These are phyloP conservation scores for Cottoperca gobio DNA, from an alignment of 2,797 vertebrate genomes.

Conservation along the genomic window DNA sequence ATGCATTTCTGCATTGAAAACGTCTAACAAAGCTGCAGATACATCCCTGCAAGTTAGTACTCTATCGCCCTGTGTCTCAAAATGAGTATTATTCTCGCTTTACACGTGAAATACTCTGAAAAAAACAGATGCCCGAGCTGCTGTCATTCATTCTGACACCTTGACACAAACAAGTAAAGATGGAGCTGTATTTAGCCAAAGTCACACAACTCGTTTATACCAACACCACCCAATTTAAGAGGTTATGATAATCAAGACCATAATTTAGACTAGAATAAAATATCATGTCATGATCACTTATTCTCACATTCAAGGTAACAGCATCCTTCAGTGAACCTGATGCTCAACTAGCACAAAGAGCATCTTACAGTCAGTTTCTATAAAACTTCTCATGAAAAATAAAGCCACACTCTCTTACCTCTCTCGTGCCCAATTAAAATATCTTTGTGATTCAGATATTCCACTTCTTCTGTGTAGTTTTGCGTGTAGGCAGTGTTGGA, in stretches of 20 bases:
- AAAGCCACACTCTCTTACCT: constrained; percentile 86
- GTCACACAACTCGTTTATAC: neutral
- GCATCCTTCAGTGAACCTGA: constrained; percentile 45
- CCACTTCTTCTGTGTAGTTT: constrained; percentile 99
- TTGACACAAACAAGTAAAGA: constrained; percentile 64
- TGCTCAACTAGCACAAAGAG: constrained; percentile 53
- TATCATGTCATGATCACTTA: neutral
- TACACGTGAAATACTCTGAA: constrained; percentile 39
- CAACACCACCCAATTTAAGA: neutral
- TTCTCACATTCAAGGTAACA: neutral
- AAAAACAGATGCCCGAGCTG: constrained; percentile 44
- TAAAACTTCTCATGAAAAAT: constrained; percentile 31
- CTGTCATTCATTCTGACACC: constrained; percentile 81
- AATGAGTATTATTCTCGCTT: neutral
- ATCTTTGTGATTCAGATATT: constrained; percentile 97
- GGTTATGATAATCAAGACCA: too few species aligned
- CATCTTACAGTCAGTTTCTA: constrained; percentile 39
- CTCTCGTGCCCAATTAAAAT: constrained; percentile 95
- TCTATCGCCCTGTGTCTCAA: neutral
- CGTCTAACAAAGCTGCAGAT: neutral
- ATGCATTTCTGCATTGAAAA: constrained; percentile 27
- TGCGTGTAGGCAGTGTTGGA: constrained; percentile 99
- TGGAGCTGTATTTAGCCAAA: neutral
- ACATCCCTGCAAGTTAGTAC: rapidly evolving
- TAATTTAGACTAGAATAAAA: too few species aligned